phyloP scores from a whole-genome alignment of 2,797 vertebrate genomes.

The Sylvia borin region DNA sequence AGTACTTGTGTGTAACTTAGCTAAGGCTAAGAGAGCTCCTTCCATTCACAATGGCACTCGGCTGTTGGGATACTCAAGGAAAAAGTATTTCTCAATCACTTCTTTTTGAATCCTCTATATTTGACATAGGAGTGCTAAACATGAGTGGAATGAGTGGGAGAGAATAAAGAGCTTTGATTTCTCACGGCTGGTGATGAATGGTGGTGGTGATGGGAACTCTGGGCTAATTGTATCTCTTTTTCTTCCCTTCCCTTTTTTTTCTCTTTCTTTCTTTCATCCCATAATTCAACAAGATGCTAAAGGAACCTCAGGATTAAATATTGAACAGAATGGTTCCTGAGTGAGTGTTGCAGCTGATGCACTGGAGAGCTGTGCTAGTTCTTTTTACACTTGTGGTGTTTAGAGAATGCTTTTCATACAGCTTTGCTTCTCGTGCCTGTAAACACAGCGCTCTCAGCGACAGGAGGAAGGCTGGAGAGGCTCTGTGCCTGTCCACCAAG shows the following conservation, averaged over 20 bases:
- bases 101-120: neutral
- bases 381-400: neutral
- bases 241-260: neutral
- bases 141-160: neutral
- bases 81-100: neutral
- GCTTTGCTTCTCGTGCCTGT: neutral
- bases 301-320: constrained; percentile 1
- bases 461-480: neutral
- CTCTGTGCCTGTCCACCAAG: neutral
- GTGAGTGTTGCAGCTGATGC: neutral
- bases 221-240: neutral
- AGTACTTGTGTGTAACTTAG: neutral
- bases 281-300: constrained; percentile 3
- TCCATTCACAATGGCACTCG: neutral
- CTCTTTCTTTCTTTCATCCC: neutral
- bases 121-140: neutral
- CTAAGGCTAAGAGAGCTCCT: neutral
- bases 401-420: neutral
- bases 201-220: neutral
- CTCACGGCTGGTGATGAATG: neutral
- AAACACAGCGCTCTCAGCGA: neutral
- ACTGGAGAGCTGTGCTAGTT: neutral
- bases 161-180: neutral
- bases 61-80: neutral
- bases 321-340: neutral